phyloP scores from a whole-genome alignment of 2,113 vertebrate species.

The Zosterops hypoxanthus region DNA sequence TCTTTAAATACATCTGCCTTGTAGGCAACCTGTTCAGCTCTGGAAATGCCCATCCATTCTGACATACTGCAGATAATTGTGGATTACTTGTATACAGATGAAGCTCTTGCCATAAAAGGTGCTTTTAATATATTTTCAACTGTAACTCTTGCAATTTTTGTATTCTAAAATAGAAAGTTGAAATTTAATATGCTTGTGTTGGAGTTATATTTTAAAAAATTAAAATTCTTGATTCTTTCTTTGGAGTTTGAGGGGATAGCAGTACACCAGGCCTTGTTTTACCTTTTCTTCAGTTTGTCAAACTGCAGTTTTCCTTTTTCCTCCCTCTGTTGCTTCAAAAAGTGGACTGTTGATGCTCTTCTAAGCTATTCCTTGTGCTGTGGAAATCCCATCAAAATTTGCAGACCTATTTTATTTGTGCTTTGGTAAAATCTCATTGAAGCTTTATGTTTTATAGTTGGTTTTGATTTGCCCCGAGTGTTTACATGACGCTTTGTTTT shows the following conservation, averaged over 20 bases:
- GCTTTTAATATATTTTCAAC: not conserved
- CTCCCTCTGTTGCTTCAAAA: not conserved
- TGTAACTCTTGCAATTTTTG: not conserved
- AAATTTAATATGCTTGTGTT: not conserved
- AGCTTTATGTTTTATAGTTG: not conserved
- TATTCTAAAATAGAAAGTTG: not conserved
- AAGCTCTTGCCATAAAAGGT: conserved; percentile 90
- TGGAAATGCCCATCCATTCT: conserved; percentile 91
- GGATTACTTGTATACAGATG: conserved; percentile 94
- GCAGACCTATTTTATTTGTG: not conserved
- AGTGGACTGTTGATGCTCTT: not conserved
- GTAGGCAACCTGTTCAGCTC: conserved; percentile 89
- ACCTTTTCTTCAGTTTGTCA: not conserved
- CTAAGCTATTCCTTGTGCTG: not conserved
- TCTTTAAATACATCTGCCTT: not conserved
- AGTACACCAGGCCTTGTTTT: not conserved
- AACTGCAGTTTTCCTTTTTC: not conserved
- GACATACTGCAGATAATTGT: conserved; percentile 90
- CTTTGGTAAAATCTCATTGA: not conserved
- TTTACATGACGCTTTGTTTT: not conserved
- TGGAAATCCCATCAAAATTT: not conserved
- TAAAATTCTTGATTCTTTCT: not conserved
- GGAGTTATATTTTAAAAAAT: not conserved
- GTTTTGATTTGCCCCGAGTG: not conserved
- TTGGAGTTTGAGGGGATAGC: not conserved